Percentiles rank a stretch among this genome's conserved stretches.
Conservation (phyloP, 2,113 vertebrate species). For the Hipposideros armiger region DNA sequence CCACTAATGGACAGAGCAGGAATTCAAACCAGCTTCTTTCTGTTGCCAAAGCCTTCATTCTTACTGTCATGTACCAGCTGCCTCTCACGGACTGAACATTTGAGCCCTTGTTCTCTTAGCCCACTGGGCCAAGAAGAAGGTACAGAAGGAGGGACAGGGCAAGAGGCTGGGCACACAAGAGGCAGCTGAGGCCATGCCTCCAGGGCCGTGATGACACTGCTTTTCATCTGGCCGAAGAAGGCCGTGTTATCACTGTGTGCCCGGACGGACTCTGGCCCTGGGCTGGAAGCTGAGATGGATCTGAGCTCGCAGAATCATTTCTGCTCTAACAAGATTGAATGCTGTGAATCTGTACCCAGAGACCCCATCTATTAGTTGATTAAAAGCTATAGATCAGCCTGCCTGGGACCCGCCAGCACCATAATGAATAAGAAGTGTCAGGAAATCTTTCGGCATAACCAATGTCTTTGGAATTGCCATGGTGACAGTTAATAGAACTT, state of each 20-base stretch:
- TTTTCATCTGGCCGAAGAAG: not conserved
- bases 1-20: not conserved
- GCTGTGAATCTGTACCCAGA: constrained; percentile 68
- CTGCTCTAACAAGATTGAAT: constrained; percentile 79
- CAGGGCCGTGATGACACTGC: not conserved
- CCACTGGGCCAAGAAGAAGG: not conserved
- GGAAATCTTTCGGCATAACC: constrained; percentile 79
- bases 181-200: not conserved
- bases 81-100: not conserved
- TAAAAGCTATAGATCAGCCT: constrained; percentile 87
- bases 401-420: constrained; percentile 81
- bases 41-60: not conserved
- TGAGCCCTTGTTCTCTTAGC: not conserved
- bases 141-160: not conserved
- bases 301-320: constrained; percentile 70
- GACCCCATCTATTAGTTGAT: constrained; percentile 87
- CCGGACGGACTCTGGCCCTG: constrained; percentile 54
- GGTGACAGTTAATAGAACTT: constrained; percentile 87
- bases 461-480: constrained; percentile 83
- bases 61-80: not conserved
- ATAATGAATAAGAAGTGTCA: constrained; percentile 85
- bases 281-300: constrained; percentile 57
- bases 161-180: not conserved
- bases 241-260: constrained; percentile 29
- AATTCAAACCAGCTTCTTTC: not conserved